Conservation (phyloP, 2,888 invertebrate species). For the Parelbella ahira region DNA sequence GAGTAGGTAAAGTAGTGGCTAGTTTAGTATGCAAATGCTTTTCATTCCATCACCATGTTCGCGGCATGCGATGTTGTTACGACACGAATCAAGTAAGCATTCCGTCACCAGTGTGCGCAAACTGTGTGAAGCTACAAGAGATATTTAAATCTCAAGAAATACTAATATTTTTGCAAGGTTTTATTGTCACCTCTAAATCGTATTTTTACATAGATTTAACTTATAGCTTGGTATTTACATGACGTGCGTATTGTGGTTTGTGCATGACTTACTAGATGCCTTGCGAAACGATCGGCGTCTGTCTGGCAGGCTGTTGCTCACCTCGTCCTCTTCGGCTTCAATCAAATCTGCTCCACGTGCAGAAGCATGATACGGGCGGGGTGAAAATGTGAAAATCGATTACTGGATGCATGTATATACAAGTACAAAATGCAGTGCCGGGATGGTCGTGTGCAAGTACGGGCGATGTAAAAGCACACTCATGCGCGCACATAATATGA, state of each 20-base stretch:
- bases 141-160: too few species aligned
- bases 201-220: too few species aligned
- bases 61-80: conserved; percentile 17
- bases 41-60: conserved; percentile 18
- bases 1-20: conserved; percentile 18
- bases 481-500: conserved; percentile 48
- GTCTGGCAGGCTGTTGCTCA: conserved; percentile 68
- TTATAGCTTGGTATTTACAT: background rate
- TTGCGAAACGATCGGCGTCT: conserved; percentile 71
- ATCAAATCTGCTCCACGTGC: conserved; percentile 74
- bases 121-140: too few species aligned
- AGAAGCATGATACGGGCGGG: conserved; percentile 44
- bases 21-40: conserved; percentile 16
- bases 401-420: conserved; percentile 33
- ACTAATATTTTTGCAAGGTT: too few species aligned
- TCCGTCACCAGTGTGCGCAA: conserved; percentile 10
- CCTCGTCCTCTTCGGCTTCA: conserved; percentile 80
- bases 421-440: conserved; percentile 34
- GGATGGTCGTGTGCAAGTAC: conserved; percentile 39
- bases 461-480: conserved; percentile 46
- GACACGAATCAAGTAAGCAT: conserved; percentile 16
- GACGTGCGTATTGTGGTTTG: conserved; percentile 1
- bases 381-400: conserved; percentile 41
- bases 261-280: conserved; percentile 78
- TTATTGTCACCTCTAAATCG: too few species aligned